Conservation (phyloP, 2,888 invertebrate genomes). For the Melanostoma scalare region DNA sequence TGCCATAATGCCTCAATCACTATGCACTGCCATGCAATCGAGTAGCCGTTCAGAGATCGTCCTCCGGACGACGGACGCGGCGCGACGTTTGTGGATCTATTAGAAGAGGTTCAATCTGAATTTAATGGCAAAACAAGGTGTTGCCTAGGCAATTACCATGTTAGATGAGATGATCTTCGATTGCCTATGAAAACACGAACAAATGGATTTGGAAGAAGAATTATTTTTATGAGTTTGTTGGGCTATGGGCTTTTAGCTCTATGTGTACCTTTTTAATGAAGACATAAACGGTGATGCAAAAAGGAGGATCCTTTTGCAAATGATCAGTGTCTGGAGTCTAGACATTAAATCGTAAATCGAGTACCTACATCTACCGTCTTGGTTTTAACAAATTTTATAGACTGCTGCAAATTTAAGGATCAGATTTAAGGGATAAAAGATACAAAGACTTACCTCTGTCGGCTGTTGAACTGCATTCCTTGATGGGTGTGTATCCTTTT, state of each 20-base stretch:
- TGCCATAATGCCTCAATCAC: too few species aligned
- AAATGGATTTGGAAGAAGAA: constrained; percentile 17
- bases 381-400: too few species aligned
- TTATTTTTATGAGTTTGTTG: constrained; percentile 5
- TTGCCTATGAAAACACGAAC: constrained; percentile 18
- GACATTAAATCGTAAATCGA: constrained; percentile 3
- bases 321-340: constrained; percentile 30
- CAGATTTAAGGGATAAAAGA: not conserved
- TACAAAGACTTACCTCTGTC: constrained; percentile 79
- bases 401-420: not conserved
- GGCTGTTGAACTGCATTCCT: constrained; percentile 78
- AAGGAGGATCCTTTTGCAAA: constrained; percentile 50
- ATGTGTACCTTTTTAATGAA: constrained; percentile 38
- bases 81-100: constrained; percentile 4
- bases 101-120: constrained; percentile 35
- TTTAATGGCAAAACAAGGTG: constrained; percentile 63
- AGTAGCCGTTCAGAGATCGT: constrained; percentile 36
- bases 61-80: constrained; percentile 4
- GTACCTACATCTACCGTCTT: too few species aligned
- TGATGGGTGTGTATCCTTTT: constrained; percentile 65
- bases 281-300: constrained; percentile 36
- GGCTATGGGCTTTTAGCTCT: not conserved
- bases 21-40: constrained; percentile 30
- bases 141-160: constrained; percentile 62
- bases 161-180: constrained; percentile 47